phyloP scores from a whole-genome alignment of 2,888 invertebrate species.

The Eupsilia transversa region DNA sequence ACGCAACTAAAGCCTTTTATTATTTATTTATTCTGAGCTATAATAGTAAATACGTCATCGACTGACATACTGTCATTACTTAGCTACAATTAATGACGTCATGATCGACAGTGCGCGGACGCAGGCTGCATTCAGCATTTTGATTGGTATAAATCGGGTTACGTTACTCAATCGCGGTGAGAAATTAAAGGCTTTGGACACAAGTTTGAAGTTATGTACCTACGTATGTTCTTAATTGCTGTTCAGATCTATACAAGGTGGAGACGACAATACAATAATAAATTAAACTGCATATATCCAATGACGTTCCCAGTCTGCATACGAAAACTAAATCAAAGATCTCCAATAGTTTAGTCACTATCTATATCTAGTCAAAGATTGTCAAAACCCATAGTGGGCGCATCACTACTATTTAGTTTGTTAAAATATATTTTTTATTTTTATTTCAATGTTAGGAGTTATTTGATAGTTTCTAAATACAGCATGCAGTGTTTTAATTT shows the following conservation, averaged over 20 bases:
- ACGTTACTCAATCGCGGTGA: background rate
- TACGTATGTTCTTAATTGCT: background rate
- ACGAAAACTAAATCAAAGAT: no score
- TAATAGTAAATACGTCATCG: constrained; percentile 44
- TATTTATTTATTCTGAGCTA: constrained; percentile 28
- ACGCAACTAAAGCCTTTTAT: background rate
- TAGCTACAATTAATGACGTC: constrained; percentile 36
- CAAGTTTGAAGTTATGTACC: background rate
- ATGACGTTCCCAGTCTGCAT: no score
- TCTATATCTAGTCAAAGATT: no score
- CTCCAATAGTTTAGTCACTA: no score
- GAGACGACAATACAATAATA: no score
- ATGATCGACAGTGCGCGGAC: constrained; percentile 12
- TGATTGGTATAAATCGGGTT: background rate
- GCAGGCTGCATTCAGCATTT: constrained; percentile 17
- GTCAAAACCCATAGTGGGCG: no score
- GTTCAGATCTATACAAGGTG: background rate
- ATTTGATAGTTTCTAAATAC: no score
- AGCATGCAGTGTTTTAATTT: no score
- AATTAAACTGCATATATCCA: no score
- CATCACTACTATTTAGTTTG: no score
- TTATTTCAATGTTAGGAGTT: no score
- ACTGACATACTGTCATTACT: constrained; percentile 23
- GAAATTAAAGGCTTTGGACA: background rate
- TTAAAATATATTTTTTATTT: no score